Evolutionary conservation across 2,888 invertebrate genomes (phyloP).

Genomic region (Amphimallon solstitiale): DNA sequence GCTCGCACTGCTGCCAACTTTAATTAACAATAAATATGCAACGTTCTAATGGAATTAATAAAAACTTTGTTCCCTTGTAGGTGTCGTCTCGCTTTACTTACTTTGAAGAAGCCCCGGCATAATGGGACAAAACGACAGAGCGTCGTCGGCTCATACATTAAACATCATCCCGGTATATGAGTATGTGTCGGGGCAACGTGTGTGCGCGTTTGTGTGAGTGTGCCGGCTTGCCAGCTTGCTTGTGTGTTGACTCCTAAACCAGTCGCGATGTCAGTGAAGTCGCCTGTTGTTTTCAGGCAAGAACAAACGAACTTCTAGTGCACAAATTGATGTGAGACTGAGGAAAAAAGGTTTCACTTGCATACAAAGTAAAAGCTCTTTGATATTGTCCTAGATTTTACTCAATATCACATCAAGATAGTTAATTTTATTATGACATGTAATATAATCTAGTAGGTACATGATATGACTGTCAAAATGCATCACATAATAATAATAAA

Average conservation of each 20-base stretch:
- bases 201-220: not conserved
- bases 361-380: too few relatives aligned
- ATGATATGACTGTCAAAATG: too few relatives aligned
- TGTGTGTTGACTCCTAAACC: slow-evolving; percentile 1
- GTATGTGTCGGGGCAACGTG: not conserved
- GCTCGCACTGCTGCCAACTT: slow-evolving; percentile 7
- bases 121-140: slow-evolving; percentile 48
- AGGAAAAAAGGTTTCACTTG: not conserved
- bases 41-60: slow-evolving; percentile 36
- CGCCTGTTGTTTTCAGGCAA: not conserved
- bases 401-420: too few relatives aligned
- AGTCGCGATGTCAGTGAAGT: not conserved
- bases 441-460: too few relatives aligned
- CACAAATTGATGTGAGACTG: not conserved
- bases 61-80: slow-evolving; percentile 38
- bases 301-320: not conserved
- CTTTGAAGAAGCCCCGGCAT: slow-evolving; percentile 37
- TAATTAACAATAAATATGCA: slow-evolving; percentile 40
- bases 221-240: not conserved
- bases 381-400: too few relatives aligned
- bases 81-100: slow-evolving; percentile 44
- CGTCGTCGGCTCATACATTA: slow-evolving; percentile 48
- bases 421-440: not conserved
- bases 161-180: slow-evolving; percentile 43
- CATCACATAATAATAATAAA: too few relatives aligned